Evolutionary conservation across 1,140 invertebrate genomes (phyloP), one percentile per base, ranked within the genome.

Genomic region (Eurosta solidaginis): DNA sequence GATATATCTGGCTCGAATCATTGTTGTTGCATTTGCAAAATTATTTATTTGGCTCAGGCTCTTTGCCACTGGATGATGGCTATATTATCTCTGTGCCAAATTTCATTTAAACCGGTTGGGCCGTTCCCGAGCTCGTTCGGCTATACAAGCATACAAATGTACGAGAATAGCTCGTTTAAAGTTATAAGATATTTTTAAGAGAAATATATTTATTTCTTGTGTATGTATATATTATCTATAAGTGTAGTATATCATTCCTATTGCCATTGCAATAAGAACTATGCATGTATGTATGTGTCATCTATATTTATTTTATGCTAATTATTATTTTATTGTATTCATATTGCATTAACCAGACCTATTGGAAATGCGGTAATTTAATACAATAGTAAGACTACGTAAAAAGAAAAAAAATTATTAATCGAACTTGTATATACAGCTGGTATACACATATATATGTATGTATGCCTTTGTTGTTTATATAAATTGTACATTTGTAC

Each of bases 141-240:
- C n/a, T n/a, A n/a, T n/a, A n/a, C n/a, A n/a, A n/a, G n/a, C n/a
- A n/a, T n/a, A n/a, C n/a, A n/a, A n/a, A n/a, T n/a, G n/a, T n/a
- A n/a, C n/a, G n/a, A n/a, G n/a, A n/a, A n/a, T n/a, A n/a, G n/a
- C n/a, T n/a, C n/a, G n/a, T n/a, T n/a, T n/a, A n/a, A n/a, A n/a
- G n/a, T n/a, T n/a, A n/a, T n/a, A n/a, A n/a, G n/a, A n/a, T n/a
- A n/a, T n/a, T n/a, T n/a, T n/a, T n/a, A n/a, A n/a, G n/a, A n/a
- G n/a, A n/a, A n/a, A n/a, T 68, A 68, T 68, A 42, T 68, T 29
- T 68, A 68, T 68, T 68, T 68, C 36, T 68, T 68, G 59, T 68
- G 59, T 68, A 68, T 68, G 10, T 63, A 36, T n/a, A 33, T 22
- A 68, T 68, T 40, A 40, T 14, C 5, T 29, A 63, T 20, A n/a